Percentiles rank a stretch among this genome's conserved stretches.
Conservation (phyloP, 2,797 vertebrate genomes). For the Bryconaethiops microstoma region DNA sequence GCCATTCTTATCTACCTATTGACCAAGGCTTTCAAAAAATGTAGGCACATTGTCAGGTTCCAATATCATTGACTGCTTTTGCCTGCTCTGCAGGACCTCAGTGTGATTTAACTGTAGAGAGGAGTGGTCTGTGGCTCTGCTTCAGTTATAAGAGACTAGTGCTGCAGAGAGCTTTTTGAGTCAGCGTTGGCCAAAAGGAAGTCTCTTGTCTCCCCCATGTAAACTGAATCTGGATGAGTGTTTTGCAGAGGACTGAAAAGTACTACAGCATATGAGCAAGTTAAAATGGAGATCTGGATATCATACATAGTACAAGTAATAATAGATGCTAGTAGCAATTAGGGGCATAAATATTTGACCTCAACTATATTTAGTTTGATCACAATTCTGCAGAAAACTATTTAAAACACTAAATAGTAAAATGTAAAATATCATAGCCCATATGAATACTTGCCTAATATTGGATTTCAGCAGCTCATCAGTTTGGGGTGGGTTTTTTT, state of each 20-base stretch:
- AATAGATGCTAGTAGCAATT: not conserved
- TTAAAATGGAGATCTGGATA: not conserved
- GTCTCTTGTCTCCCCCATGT: conserved; percentile 13
- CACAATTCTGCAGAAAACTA: no score
- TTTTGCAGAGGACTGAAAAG: not conserved
- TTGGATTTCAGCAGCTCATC: no score
- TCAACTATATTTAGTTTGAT: no score
- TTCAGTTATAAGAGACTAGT: conserved; percentile 35
- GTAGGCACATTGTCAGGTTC: conserved; percentile 1
- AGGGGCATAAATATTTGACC: not conserved
- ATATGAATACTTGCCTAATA: no score
- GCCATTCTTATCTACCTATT: conserved; percentile 46
- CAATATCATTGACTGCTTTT: conserved; percentile 19
- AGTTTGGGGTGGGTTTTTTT: no score
- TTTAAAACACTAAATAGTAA: no score
- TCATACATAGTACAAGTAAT: not conserved
- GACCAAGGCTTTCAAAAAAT: conserved; percentile 37
- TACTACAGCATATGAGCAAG: not conserved
- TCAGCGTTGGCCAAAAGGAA: conserved; percentile 28
- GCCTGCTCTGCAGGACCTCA: conserved; percentile 13
- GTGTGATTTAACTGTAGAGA: conserved; percentile 9
- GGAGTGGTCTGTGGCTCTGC: conserved; percentile 22
- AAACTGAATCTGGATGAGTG: conserved; percentile 35
- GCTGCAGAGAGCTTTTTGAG: conserved; percentile 39
- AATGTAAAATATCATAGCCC: no score